Evolutionary conservation across 2,113 vertebrate species (phyloP), one percentile per base, ranked within the genome.

Genomic region (Rhinichthys klamathensis): DNA sequence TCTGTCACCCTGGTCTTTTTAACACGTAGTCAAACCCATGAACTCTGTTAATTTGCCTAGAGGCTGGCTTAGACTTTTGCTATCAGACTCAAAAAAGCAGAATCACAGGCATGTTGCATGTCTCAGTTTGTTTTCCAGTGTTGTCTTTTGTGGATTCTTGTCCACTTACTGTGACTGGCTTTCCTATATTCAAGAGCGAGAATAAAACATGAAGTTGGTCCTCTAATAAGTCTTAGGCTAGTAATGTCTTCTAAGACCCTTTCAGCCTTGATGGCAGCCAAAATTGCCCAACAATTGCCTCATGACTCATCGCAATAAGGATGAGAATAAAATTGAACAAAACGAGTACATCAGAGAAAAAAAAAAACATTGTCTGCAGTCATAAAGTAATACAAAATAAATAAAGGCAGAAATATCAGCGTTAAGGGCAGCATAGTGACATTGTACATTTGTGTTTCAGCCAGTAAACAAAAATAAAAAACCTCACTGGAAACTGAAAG

Each of bases 181-280:
- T 86, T 84, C 44, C 83, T 73, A 75, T 51, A 70, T 83, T 83
- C 89, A 82, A 82, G 73, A 72, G 58, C 86, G 56, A 86, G 82
- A 90, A 88, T 83, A 88, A 80, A 35, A 70, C 67, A 21, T 60
- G 78, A 74, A 69, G 10, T 91, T 80, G 80, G 35, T 70, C 60
- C 32, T 82, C 21, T 32, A 44, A 27, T 9, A 35, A 51, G 44
- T 32, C 74, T 93, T 89, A 89, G 85, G 86, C 60, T 61, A 84
- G 86, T 91, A 91, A 91, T 91, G 90, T 89, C 84, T 61, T 46
- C 7, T 84, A 82, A 89, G 87, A 87, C 83, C 73, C 30, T 73
- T 79, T 75, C 82, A 90, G 87, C 72, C 79, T 82, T 89, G 88
- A 82, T 89, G 85, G 73, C 60, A 72, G 88, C 85, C 74, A 85